Base-by-base conservation (phyloP, 2,797 vertebrate genomes). In the Okamejei kenojei region DNA sequence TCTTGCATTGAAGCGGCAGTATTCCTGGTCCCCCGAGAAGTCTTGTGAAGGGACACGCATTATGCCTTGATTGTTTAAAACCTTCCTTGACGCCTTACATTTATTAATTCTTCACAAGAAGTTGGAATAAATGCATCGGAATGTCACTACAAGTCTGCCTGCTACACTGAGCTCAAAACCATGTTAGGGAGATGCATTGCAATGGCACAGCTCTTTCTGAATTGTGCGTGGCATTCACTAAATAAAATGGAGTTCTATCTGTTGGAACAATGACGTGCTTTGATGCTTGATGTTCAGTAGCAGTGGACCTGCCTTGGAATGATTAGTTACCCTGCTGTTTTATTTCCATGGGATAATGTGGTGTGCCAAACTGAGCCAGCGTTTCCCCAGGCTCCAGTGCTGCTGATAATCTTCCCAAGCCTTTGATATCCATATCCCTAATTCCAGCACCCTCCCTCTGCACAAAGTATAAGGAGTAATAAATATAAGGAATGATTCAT, bases 351-450 rank as follows among this genome's bases (percentile, higher is more conserved):
- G 21, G 84, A 65, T 88, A 68, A 88, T 65, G n/a, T 88, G 8
- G 84, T 88, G 68, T 74, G 21, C 29, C 71, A 54, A 54, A 74
- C 26, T 54, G 90, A 74, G 54, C 68, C 90, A 91, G 90, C 74
- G 90, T 91, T 71, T 91, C 90, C 68, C 5, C 68, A 38, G 90
- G 65, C 65, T 21, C 90, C 90, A 29, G 38, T 32, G 26, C 54
- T 91, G 32, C 90, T 26, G 17, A 45, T 45, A 54, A 45, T 45
- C 68, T 73, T 91, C 35, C 38, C n/a, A 88, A 13, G 71, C 71
- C 90, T 91, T 91, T 91, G 90, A 91, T 91, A 74, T 91, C 68
- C 21, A 74, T 91, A 74, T 38, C 38, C 90, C 68, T 74, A 74
- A 29, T 5, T 45, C 71, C 84, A 88, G 61, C n/a, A 76, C 3